Percentiles rank a stretch among this genome's conserved stretches.
Conservation (phyloP, 2,113 vertebrate genomes). For the Podarcis muralis region DNA sequence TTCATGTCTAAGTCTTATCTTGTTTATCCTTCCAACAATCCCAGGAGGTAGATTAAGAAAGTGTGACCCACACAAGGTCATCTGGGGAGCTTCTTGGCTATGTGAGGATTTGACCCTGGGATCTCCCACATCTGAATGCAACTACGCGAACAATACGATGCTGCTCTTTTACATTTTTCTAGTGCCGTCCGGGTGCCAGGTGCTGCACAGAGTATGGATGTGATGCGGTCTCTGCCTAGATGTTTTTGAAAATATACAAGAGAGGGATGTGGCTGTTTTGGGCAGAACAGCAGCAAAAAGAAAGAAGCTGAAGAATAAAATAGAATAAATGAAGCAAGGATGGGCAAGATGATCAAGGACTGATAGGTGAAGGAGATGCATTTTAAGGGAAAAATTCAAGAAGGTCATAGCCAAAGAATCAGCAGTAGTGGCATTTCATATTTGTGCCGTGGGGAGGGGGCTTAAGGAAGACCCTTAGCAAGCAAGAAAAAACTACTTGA, state of each 20-base stretch:
- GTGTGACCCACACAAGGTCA: neutral
- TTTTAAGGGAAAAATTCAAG: neutral
- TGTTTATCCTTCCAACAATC: neutral
- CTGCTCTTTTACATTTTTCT: too few relatives aligned
- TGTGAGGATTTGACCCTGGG: neutral
- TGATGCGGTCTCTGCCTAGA: neutral
- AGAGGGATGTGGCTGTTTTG: neutral
- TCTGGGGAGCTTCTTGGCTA: neutral
- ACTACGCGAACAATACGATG: neutral
- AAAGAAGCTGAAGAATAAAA: neutral
- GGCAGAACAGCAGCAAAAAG: neutral
- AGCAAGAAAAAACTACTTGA: neutral
- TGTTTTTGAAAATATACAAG: neutral
- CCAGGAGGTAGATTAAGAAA: neutral
- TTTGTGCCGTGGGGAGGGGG: neutral
- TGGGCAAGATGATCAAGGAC: too few relatives aligned
- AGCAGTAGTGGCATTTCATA: too few relatives aligned
- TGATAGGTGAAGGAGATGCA: too few relatives aligned
- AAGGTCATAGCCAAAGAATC: neutral
- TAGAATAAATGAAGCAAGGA: neutral
- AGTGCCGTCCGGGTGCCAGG: neutral
- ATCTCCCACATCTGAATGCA: neutral
- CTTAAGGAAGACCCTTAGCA: neutral
- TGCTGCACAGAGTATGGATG: neutral
- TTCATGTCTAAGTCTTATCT: neutral